Percentiles rank a stretch among this genome's conserved stretches.
Evolutionary conservation across 2,888 invertebrate genomes (phyloP).

Genomic region (Zhengitettix transpicula): DNA sequence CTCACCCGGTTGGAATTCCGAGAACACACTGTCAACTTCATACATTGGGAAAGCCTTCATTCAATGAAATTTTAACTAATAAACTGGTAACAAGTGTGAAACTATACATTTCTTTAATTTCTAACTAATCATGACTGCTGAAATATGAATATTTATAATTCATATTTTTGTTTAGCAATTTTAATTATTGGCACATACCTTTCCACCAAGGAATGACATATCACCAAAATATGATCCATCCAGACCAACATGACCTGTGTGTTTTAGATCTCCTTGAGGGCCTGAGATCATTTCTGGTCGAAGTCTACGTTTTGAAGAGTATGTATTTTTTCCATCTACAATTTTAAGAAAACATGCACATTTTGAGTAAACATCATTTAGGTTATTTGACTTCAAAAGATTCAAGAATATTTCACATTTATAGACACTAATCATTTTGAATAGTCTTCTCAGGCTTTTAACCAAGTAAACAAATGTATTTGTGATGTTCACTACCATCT

Average conservation of each 20-base stretch:
- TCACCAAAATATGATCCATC: slow-evolving; percentile 97
- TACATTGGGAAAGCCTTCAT: no score
- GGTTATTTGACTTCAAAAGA: neutral
- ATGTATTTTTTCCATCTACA: slow-evolving; percentile 42
- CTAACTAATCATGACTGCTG: no score
- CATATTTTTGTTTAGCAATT: neutral
- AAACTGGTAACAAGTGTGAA: no score
- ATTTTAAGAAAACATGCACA: neutral
- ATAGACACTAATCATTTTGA: neutral
- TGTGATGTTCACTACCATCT: no score
- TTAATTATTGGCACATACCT: slow-evolving; percentile 14
- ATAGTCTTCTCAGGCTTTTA: no score
- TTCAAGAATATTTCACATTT: neutral
- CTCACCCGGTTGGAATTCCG: no score
- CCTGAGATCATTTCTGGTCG: slow-evolving; percentile 89
- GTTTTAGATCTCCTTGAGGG: slow-evolving; percentile 92
- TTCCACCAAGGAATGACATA: slow-evolving; percentile 54
- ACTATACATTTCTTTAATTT: no score
- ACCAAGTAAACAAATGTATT: no score
- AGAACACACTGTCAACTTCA: no score
- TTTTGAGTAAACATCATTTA: slow-evolving; percentile 1
- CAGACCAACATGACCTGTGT: slow-evolving; percentile 88
- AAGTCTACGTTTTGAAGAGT: slow-evolving; percentile 36
- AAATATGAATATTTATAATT: no score
- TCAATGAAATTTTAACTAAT: no score